A percentile compares a stretch with the other conserved stretches of the same genome.
These are phyloP conservation scores for Probaryconus sp. DNA, from an alignment of 1,140 invertebrate species.

Conservation along the genomic window DNA sequence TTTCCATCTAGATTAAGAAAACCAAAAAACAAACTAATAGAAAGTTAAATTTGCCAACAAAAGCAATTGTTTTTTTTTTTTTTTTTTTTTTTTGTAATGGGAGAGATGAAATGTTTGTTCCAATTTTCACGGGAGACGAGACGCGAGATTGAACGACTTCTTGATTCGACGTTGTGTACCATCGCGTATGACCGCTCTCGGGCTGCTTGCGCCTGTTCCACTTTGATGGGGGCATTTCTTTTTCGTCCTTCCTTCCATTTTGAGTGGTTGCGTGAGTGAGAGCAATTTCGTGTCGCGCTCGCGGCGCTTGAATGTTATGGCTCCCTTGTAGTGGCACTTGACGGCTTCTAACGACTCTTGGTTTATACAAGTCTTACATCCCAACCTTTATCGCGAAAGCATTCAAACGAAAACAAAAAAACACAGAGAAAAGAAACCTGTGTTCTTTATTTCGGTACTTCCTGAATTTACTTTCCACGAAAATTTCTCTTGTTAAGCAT, in stretches of 20 bases:
- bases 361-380: conserved; percentile 49
- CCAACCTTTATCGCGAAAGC: conserved; percentile 37
- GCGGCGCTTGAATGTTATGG: conserved; percentile 59
- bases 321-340: conserved; percentile 49
- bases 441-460: no score
- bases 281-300: conserved; percentile 66
- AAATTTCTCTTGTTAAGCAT: no score
- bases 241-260: conserved; percentile 16
- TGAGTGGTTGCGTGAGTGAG: conserved; percentile 50
- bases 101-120: conserved; percentile 41
- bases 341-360: conserved; percentile 50
- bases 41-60: conserved; percentile 7
- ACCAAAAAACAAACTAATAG: no score
- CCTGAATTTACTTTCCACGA: no score
- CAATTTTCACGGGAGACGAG: conserved; percentile 40
- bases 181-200: neutral
- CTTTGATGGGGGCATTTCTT: conserved; percentile 10
- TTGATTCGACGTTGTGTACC: conserved; percentile 14
- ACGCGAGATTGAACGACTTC: conserved; percentile 41
- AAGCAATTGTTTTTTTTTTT: no score
- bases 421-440: no score
- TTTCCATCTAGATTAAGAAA: no score
- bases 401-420: conserved; percentile 35
- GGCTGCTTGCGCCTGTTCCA: neutral
- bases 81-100: conserved; percentile 30